Conservation (phyloP, 2,797 vertebrate species). For the Synanceia verrucosa region DNA sequence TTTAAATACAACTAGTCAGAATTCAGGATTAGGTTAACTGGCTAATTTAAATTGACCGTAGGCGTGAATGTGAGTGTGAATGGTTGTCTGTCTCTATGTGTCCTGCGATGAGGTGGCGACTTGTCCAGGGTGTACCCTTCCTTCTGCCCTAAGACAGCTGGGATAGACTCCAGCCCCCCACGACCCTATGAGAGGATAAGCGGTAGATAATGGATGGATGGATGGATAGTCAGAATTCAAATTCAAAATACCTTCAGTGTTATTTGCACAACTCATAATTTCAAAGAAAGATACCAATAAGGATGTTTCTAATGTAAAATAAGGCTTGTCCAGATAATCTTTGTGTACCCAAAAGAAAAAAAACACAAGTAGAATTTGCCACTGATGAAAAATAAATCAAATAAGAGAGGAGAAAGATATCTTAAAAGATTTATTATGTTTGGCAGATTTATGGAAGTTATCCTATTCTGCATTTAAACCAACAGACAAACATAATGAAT, state of each 20-base stretch:
- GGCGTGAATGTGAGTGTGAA: too few species aligned
- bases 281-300: background rate
- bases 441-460: slow-evolving; percentile 20
- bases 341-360: background rate
- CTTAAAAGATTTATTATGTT: slow-evolving; percentile 68
- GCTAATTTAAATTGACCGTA: too few species aligned
- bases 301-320: background rate
- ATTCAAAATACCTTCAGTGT: background rate
- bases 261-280: background rate
- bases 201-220: too few species aligned
- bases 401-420: slow-evolving; percentile 33
- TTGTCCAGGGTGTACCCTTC: too few species aligned
- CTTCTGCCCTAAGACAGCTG: too few species aligned
- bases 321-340: background rate
- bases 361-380: background rate
- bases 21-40: too few species aligned
- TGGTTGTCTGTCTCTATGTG: too few species aligned
- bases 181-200: too few species aligned
- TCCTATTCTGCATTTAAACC: slow-evolving; percentile 10
- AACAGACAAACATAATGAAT: slow-evolving; percentile 40
- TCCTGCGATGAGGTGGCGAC: too few species aligned
- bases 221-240: background rate
- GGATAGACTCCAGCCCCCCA: too few species aligned
- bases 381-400: slow-evolving; percentile 9
- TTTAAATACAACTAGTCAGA: too few species aligned